Base-by-base conservation (phyloP, 2,888 invertebrate genomes). In the Tetragonula carbonaria region DNA sequence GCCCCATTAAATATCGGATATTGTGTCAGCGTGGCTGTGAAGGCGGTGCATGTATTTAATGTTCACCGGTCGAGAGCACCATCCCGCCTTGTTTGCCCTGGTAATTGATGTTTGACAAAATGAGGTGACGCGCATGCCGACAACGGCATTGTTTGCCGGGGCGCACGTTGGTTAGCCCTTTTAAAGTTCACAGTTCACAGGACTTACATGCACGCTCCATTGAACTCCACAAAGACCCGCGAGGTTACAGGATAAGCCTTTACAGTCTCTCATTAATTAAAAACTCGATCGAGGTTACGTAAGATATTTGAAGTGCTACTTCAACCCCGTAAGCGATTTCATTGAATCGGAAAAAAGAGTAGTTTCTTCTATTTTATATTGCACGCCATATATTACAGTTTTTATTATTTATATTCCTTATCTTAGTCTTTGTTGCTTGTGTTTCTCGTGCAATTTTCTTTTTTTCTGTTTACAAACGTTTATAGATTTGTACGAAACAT, bases 21-120 rank as follows among this genome's bases (percentile, higher is more conserved):
- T 88, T 81, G 89, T 90, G 90, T 89, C 90, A 90, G 85, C 86
- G 79, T 86, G 89, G 81, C 82, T 78, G 28, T 28, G 81, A 86
- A 80, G 86, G 82, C 85, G 84, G 86, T 73, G 89, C 87, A 86
- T 86, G 88, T 86, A 89, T 90, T 89, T 89, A 88, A 89, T 80
- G 88, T 86, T 82, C 76, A 76, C 66, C 78, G 82, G 78, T 82
- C 84, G 87, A 89, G 87, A 84, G 6, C 62, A 59, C 80, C 88
- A 85, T 86, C 88, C 81, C 79, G 75, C 81, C 81, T 72, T 92
- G 92, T 93, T 93, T 92, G 90, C 89, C 76, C 88, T 87, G 88
- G 89, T 93, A 93, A 93, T 93, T 92, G 93, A 92, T 93, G 93
- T 93, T 93, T 92, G 90, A 86, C 85, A 84, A 90, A 87, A 86